Base-by-base conservation (phyloP, 2,113 vertebrate species). In the Lamprotornis superbus region DNA sequence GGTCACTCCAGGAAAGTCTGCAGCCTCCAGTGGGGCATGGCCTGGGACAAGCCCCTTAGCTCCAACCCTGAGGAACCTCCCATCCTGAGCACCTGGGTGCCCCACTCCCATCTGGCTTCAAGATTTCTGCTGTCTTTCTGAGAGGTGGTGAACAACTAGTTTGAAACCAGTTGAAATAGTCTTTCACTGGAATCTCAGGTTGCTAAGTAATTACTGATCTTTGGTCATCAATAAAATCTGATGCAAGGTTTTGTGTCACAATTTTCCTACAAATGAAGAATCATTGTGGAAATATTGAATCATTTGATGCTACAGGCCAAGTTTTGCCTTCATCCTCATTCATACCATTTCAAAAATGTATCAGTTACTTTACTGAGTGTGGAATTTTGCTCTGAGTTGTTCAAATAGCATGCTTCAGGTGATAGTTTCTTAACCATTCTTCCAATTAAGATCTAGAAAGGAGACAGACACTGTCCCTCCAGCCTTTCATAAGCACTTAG, bases 71-170 rank as follows among this genome's bases (percentile, higher is more conserved):
- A 49, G 49, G 46, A 68, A 20, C 3, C 14, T 60, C 46, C 11
- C 37, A 33, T 60, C 46, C 21, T 14, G 5, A 4, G 14, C 30
- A 55, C 5, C 16, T 22, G 21, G 9, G 11, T 21, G 20, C 12
- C 30, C 11, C 2, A 2, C 21, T 39, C 14, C 10, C 7, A 31
- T 22, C 30, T 12, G 1, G 12, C 19, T 33, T 47, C 24, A 7
- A 3, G 7, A 5, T 65, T 68, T 33, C 20, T 56, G 31, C 21
- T 35, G 18, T 4, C 5, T 60, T 74, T 64, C 57, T 44, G n/a
- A 60, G 6, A 37, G 13, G 12, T 4, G 5, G 5, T 7, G 13
- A 14, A 42, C 25, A 35, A 10, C 1, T 69, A 49, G 2, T n/a
- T n/a, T n/a, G 39, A 85, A 87, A 55, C 7, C 22, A 44, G 14